Evolutionary conservation across 2,888 invertebrate genomes (phyloP).

Genomic region (Sipunculus nudus): DNA sequence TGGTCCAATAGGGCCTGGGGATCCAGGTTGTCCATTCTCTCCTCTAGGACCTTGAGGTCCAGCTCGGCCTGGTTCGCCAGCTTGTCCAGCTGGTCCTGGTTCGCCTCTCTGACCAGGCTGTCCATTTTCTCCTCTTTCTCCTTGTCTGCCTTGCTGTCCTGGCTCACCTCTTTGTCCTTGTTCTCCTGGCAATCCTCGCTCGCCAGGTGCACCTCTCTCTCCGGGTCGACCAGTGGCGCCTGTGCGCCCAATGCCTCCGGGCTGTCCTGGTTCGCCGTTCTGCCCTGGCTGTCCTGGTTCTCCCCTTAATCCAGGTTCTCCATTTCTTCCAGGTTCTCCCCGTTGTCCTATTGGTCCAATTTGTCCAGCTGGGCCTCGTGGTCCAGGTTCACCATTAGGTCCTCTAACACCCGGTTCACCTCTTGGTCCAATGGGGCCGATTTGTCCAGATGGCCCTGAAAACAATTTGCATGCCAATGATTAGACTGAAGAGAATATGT

Average conservation of each 20-base stretch:
- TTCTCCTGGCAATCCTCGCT: slow-evolving; percentile 9
- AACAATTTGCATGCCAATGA: too few species aligned
- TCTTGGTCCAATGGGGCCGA: too few species aligned
- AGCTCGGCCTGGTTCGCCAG: neutral
- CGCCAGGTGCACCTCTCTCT: slow-evolving; percentile 3
- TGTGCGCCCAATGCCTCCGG: too few species aligned
- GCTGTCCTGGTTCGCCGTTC: too few species aligned
- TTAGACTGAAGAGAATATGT: too few species aligned
- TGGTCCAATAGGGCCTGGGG: slow-evolving; percentile 18
- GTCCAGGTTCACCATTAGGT: slow-evolving; percentile 13
- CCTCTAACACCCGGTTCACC: too few species aligned
- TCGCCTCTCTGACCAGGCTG: neutral
- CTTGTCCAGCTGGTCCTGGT: neutral
- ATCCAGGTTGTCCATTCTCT: slow-evolving; percentile 18
- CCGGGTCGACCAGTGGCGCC: slow-evolving; percentile 3
- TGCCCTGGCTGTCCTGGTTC: slow-evolving; percentile 8
- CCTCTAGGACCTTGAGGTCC: slow-evolving; percentile 11
- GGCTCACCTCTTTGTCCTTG: slow-evolving; percentile 2
- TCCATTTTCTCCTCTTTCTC: neutral
- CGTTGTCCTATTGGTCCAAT: slow-evolving; percentile 8
- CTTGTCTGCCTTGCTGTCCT: slow-evolving; percentile 9
- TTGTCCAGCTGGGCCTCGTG: slow-evolving; percentile 7
- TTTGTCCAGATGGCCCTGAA: too few species aligned
- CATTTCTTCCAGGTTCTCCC: too few species aligned
- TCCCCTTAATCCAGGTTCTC: too few species aligned